Evolutionary conservation across 2,113 vertebrate species (phyloP), one percentile per base, ranked within the genome.

Genomic region (Microtus richardsoni): DNA sequence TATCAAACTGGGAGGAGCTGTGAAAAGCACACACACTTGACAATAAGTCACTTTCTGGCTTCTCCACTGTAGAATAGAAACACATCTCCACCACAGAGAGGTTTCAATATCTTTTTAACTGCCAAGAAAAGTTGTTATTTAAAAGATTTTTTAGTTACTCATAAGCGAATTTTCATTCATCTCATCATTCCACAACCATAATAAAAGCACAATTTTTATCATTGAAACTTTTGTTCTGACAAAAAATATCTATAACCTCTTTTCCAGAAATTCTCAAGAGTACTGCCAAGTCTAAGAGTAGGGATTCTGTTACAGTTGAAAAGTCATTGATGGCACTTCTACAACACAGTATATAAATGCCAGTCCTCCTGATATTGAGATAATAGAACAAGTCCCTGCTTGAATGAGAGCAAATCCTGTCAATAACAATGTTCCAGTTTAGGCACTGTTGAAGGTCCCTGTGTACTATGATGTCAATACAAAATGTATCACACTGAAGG

Each of bases 111-210:
- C n/a, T 30, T n/a, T n/a, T 80, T 62, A 62, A 83, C 17, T 62
- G 54, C 52, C 52, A 26, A 78, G 68, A 66, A 77, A 77, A 82
- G 11, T 87, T 84, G 26, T 17, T 24, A 44, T 66, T 66, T 66
- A 49, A 77, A 91, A 39, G 5, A 26, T 9, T n/a, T 73, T 84
- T 2, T 22, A 28, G 17, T 9, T 84, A 75, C 2, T 68, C 70
- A 58, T 60, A 47, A 49, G 26, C 9, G 86, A 33, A 80, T 80
- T 93, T 44, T 94, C 33, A 82, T 91, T 89, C n/a, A 66, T 86
- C 4, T 93, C 47, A 68, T 60, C 8, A 54, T 85, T 41, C 41
- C 3, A 60, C 21, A 78, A 2, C 33, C n/a, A 21, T 60, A 84
- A 75, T 64, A 79, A 95, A 58, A 14, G 10, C n/a, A 77, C 9